Evolutionary conservation across 1,140 invertebrate species (phyloP), one percentile per base, ranked within the genome.

Genomic region (Microplitis demolitor): DNA sequence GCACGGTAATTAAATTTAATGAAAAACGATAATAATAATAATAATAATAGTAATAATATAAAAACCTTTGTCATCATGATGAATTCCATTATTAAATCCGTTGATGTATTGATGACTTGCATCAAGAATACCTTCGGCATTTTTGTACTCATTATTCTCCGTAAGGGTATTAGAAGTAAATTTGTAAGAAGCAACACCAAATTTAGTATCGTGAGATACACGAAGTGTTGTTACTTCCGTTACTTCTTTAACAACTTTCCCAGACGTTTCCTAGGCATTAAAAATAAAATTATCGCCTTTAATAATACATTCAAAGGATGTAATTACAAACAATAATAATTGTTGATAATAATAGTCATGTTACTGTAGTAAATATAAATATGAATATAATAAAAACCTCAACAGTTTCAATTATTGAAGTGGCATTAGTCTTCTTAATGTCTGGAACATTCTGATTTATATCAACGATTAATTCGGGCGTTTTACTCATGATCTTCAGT

Each of bases 191-290:
- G 87, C 80, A 9, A 90, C 84, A 3, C 84, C 88, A 31, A 89
- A 81, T 58, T 82, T 85, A 70, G 87, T 87, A 58, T 87, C 84
- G 60, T 90, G 89, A 1, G 89, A 88, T 0, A 90, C 87, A 54
- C 87, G 85, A 8, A 90, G 76, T 63, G 88, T 88, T 37, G 88
- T 90, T 11, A 88, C 90, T 79, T 90, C 89, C 0, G 87, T 90
- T 0, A 90, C 87, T 82, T 90, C 89, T 64, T 85, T 87, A 0
- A 88, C 83, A 3, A 89, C 83, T 71, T 87, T 89, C 4, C 83
- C 84, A 16, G 82, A 78, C 35, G 75, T 80, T 64, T 84, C 84
- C 87, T 88, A 66, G 33, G 34, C 74, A 69, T 24, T 3, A 33
- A 37, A 53, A 4, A 56, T 9, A 58, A 14, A 58, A 35, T n/a